Conservation (phyloP, 2,113 vertebrate species). For the Irena cyanogastra region DNA sequence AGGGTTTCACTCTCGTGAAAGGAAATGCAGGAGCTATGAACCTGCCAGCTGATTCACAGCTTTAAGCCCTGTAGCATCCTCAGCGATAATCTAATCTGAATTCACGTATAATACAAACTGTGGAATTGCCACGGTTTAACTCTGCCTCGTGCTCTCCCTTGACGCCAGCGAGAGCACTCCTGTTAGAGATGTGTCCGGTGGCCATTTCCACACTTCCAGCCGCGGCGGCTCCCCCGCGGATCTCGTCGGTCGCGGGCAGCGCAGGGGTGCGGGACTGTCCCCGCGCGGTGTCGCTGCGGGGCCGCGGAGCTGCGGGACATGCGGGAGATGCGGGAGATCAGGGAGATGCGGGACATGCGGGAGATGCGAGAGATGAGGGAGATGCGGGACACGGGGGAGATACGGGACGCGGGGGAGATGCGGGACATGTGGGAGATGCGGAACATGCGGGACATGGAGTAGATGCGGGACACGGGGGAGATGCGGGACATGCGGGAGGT, state of each 20-base stretch:
- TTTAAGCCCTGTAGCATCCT: background rate
- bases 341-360: background rate
- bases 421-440: too few species aligned
- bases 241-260: background rate
- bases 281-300: background rate
- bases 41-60: background rate
- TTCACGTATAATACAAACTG: background rate
- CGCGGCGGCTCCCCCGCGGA: rapidly evolving
- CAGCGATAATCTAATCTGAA: background rate
- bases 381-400: background rate
- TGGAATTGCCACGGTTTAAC: background rate
- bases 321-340: too few species aligned
- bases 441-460: too few species aligned
- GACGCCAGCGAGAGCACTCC: rapidly evolving
- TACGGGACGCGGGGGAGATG: too few species aligned
- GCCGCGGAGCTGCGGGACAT: background rate
- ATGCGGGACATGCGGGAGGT: rapidly evolving
- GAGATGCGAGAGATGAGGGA: background rate
- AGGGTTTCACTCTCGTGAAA: background rate
- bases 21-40: background rate
- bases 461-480: rapidly evolving
- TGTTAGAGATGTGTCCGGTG: rapidly evolving
- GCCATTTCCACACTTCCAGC: rapidly evolving
- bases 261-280: background rate
- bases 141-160: background rate